Evolutionary conservation across 2,888 invertebrate genomes (phyloP), one percentile per base, ranked within the genome.

Genomic region (Hecatera dysodea): DNA sequence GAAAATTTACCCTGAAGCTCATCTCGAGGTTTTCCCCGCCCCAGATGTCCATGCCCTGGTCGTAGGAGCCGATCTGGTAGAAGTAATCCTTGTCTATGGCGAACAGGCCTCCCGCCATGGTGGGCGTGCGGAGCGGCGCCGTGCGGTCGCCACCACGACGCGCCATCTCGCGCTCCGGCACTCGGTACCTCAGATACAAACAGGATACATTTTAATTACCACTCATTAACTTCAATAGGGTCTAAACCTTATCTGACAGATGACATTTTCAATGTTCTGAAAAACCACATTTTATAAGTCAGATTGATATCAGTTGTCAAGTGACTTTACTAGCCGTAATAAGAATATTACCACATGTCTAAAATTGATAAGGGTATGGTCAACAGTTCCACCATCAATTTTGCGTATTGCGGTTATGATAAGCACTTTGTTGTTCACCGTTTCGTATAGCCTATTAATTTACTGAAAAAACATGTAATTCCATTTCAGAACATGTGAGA

Each of bases 11-110:
- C 97, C 99, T 97, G 94, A 99, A 98, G 89, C 98, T 98, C 98
- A 99, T 98, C 95, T 99, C 99, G 59, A 99, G 96, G 94, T 99
- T 99, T 94, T 99, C 99, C 62, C 98, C 99, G 64, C 99, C 99
- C 99, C 99, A 99, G 89, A 99, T 99, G 94, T 99, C 99, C 99
- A 99, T 99, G 86, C 99, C 99, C 94, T 99, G 98, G 93, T 99
- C 99, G 93, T 99, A 99, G 67, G 99, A 98, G 66, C 99, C 99
- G 78, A 99, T 97, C 96, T 99, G 98, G 95, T 99, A 99, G 96
- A 99, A 99, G 94, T 99, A 99, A 33, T 99, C 98, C 90, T 98
- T 97, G 92, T 99, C 99, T 78, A 99, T 99, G 63, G 99, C 98
- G 92, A 98, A 98, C 48, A 99, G 95, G 0, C 99, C 99, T 69